phyloP scores from a whole-genome alignment of 92 coral and sea anemone genomes.

The Pocillopora grandis region DNA sequence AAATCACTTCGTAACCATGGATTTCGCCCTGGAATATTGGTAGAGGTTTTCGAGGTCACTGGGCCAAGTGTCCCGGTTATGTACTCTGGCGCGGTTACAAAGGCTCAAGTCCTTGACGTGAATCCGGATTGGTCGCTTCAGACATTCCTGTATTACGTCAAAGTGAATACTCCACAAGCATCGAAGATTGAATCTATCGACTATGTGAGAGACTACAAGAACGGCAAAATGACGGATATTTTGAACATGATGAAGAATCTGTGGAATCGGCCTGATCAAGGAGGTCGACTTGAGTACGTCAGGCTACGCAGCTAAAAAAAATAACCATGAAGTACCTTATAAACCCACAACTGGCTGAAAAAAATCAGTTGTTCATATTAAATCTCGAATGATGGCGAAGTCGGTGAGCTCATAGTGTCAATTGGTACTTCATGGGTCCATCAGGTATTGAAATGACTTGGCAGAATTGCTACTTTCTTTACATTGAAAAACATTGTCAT shows the following conservation, averaged over 20 bases:
- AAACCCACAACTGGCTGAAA: too few species aligned
- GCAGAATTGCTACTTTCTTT: too few species aligned
- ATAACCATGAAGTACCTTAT: not conserved
- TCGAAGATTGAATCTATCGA: conserved; percentile 51
- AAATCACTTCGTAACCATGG: conserved; percentile 54
- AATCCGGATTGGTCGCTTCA: conserved; percentile 60
- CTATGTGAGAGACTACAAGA: conserved; percentile 33
- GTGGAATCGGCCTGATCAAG: conserved; percentile 39
- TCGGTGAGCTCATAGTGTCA: too few species aligned
- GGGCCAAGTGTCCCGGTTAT: conserved; percentile 69
- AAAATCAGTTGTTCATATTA: too few species aligned
- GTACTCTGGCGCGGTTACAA: conserved; percentile 52
- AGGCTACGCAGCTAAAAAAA: conserved; percentile 40
- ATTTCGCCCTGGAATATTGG: conserved; percentile 47
- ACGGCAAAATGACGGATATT: conserved; percentile 36
- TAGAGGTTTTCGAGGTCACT: conserved; percentile 66
- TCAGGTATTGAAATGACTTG: too few species aligned
- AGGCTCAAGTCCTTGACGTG: conserved; percentile 64
- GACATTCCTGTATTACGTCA: conserved; percentile 50
- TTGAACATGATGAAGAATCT: conserved; percentile 57
- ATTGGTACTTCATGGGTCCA: too few species aligned
- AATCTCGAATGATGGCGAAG: too few species aligned
- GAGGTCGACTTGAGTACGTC: conserved; percentile 51
- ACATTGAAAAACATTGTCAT: too few species aligned
- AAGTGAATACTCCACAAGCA: conserved; percentile 37